Base-by-base conservation (phyloP, 2,113 vertebrate species). In the Gorsachius goisagi region DNA sequence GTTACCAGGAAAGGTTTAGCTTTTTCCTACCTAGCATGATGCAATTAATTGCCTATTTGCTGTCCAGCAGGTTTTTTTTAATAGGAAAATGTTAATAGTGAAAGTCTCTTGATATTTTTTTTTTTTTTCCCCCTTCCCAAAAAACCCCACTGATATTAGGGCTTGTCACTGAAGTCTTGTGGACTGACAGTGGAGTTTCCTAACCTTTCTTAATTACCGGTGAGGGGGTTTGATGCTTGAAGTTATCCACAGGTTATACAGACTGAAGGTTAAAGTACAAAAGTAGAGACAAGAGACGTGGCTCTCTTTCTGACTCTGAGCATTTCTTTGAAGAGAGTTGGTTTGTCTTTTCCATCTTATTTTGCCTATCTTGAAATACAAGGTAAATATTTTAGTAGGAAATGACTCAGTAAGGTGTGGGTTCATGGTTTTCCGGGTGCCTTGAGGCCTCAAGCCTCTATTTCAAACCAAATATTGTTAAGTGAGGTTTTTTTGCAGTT, bases 371-470 rank as follows among this genome's bases (percentile, higher is more conserved):
- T 81, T 93, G 85, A 95, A 93, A 79, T 45, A n/a, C 77, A 85
- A 79, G 58, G 91, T 95, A 96, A 97, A 95, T 97, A 92, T 95
- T 91, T 92, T 41, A 88, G 69, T 58, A 95, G 92, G 66, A 78
- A 82, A 50, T 79, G 59, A 26, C 82, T 96, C 71, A 67, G 22
- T 58, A 79, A 79, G 66, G 45, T 53, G 7, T 35, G 10, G 13
- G 15, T 82, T 95, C 63, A 27, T 96, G 89, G 85, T 93, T 97
- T 97, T 55, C 56, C 35, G 26, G 73, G 84, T 50, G 41, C 22
- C 69, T 63, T 22, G 23, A 85, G 77, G 92, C 76, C 49, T 74
- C 28, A 47, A 73, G 59, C 75, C 75, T 93, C 33, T 32, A 3
- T 81, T 91, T 92, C 81, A 93, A 93, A 85, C 63, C 63, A 66